Base-by-base conservation (phyloP, 2,113 vertebrate species). In the Hypomesus transpacificus region DNA sequence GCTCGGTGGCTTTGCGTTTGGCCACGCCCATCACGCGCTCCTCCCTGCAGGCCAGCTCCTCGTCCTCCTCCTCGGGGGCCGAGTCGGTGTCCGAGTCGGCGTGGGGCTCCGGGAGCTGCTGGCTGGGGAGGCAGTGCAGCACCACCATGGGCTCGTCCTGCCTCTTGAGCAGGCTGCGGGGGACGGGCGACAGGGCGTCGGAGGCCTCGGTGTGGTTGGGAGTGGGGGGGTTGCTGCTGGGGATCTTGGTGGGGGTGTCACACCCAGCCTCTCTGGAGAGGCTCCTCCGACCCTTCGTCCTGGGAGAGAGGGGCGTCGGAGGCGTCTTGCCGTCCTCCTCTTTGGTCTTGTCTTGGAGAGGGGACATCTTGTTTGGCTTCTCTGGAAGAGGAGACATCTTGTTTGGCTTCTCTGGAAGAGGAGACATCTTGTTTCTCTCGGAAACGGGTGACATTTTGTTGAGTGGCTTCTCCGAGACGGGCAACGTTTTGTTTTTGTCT, bases 1-100 rank as follows among this genome's bases (percentile, higher is more conserved):
- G 94, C 69, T 96, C 95, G 1, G 85, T 72, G 9, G 90, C 88
- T 81, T 96, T 98, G 20, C 96, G 93, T 82, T 98, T 98, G 39
- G 91, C 56, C 14, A 85, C 71, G 18, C 59, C 52, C 46, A 46
- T 24, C 24, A 21, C 22, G 39, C 72, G 46, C 71, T 60, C 70
- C 90, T 92, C 85, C 39, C 63, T 65, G 34, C 63, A 65, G 63
- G 86, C 75, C 76, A 90, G 87, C 58, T 91, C 91, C 84, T 94
- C 93, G 0, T 80, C 75, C 76, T 90, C 87, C 58, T 91, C 91
- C 84, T 94, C 93, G 0, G 81, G 80, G 78, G 91, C 94, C 0
- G 89, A 94, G 70, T 98, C 96, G 0, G 88, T 91, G 84, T 97
- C 95, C 0, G 90, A 92, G 79, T 85, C 86, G 0, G 66, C 64